Base-by-base conservation (phyloP, 2,888 invertebrate species). In the Phengaris arion region DNA sequence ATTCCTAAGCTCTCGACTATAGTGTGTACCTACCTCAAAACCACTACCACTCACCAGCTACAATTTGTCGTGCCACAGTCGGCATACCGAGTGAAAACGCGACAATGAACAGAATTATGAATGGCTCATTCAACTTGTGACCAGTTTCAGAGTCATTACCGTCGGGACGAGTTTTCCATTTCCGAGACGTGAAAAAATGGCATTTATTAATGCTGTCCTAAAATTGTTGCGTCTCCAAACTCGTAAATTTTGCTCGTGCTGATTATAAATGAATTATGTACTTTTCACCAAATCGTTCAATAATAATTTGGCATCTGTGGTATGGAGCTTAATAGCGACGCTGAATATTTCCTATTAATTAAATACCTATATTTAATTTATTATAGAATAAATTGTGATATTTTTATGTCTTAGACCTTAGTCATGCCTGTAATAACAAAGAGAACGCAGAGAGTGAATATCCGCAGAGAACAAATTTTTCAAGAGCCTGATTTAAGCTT, bases 41-140 rank as follows among this genome's bases (percentile, higher is more conserved):
- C 48, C 48, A 8, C 15, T 2, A 48, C 35, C 10, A 35, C 35
- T 35, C 35, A 35, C 35, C 8, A 35, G 0, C 13, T 35, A 72
- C 22, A 22, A 8, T 8, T n/a, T 70, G 15, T 45, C 48, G 13
- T n/a, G 12, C 12, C 35, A 54, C 59, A 2, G 46, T 73, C n/a
- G 35, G 73, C 55, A 45, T 7, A 13, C 10, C n/a, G 46, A 51
- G 51, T 48, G 51, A 45, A 64, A 64, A 75, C 15, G 57, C 68
- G 69, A 76, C 75, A 77, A 76, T 78, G 78, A 79, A 78, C 77
- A 79, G 68, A 74, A 46, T 77, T 77, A 78, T 80, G 79, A 80
- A 80, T 80, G 78, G 77, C 68, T 77, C 78, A 78, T 78, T 78
- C 78, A 78, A 73, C 7, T 35, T 6, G 59, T 22, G 46, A 64